Percentiles rank a stretch among this genome's conserved stretches.
Conservation (phyloP, 2,797 vertebrate genomes). For the Falco cherrug region DNA sequence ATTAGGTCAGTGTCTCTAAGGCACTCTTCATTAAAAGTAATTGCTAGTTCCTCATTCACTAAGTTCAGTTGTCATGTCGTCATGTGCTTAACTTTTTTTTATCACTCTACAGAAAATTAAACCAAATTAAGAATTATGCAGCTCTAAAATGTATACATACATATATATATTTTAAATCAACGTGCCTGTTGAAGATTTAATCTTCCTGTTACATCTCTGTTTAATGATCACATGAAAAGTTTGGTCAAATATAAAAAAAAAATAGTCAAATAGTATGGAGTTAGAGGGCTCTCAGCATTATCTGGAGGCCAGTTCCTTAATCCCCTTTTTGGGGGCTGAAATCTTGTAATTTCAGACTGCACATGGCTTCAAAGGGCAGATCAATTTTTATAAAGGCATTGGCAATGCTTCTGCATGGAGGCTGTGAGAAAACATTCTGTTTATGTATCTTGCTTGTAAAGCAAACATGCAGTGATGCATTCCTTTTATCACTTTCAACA, state of each 20-base stretch:
- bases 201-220: background rate
- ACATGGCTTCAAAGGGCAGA: background rate
- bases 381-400: constrained; percentile 26
- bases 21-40: background rate
- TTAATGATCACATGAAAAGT: background rate
- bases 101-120: background rate
- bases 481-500: constrained; percentile 18
- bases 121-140: background rate
- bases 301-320: background rate
- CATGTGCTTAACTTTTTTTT: background rate
- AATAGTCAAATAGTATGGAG: background rate
- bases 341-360: background rate
- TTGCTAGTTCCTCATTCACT: background rate
- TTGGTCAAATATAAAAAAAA: too few species aligned
- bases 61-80: accelerated
- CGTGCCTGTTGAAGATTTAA: background rate
- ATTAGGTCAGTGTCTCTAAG: background rate
- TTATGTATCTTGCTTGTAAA: constrained; percentile 3
- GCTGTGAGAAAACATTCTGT: background rate
- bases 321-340: background rate
- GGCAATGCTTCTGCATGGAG: background rate
- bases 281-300: background rate
- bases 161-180: background rate
- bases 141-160: background rate
- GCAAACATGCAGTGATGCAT: constrained; percentile 4